Base-by-base conservation (phyloP, 2,113 vertebrate species). In the Ctenodactylus gundi region DNA sequence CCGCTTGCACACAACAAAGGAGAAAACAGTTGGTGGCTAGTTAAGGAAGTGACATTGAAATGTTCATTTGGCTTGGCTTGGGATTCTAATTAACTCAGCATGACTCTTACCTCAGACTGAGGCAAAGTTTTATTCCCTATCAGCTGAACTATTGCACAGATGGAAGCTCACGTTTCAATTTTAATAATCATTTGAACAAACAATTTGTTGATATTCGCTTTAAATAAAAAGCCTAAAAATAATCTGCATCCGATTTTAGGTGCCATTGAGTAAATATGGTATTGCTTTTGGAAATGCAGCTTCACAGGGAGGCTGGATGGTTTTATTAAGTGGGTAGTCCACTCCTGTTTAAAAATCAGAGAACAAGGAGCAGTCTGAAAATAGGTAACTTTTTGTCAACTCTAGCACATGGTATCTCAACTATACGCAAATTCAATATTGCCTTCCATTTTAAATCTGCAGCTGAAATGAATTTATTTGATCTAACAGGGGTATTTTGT, bases 161-260 rank as follows among this genome's bases (percentile, higher is more conserved):
- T 96, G 78, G 81, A 81, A 96, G 75, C 73, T 94, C 55, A 72
- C 70, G 82, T 68, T 96, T 96, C 78, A 96, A 31, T 81, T 80
- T 97, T 97, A 96, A 76, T 95, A 46, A 88, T 86, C 80, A 83
- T 55, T 96, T 92, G 83, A 96, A 94, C 96, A 97, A 96, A 86
- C 75, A 90, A 68, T 88, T 92, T 88, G 85, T 95, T 93, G 78
- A 90, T 27, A 18, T 36, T 67, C 91, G 44, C 94, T 96, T 94
- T 88, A 93, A 90, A 93, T 85, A 73, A 95, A n/a, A 95, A 96
- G 27, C 53, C 65, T 93, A 88, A 87, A 95, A 91, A 84, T 93
- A 73, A 23, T 84, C 76, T 92, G 29, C 31, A 77, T 84, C 92
- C 67, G 80, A 85, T 90, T 93, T 94, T 93, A 94, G 64, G 51